Evolutionary conservation across 2,888 invertebrate genomes (phyloP).

Genomic region (Hyposoter didymator): DNA sequence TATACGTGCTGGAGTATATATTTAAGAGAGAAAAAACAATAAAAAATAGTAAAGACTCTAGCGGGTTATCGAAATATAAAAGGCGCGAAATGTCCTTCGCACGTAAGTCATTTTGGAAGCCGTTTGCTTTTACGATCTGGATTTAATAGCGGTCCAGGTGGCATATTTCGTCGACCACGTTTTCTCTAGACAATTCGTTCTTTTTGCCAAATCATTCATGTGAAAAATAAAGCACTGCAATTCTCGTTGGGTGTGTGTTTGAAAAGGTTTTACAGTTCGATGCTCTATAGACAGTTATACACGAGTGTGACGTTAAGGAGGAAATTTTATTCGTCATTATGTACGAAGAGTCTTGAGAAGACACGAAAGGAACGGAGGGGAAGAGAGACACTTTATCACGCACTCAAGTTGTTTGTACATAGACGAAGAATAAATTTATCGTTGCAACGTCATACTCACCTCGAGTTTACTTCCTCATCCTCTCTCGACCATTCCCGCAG

Average conservation of each 20-base stretch:
- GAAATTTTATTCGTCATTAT: conserved; percentile 59
- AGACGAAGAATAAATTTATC: conserved; percentile 63
- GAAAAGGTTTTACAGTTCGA: conserved; percentile 22
- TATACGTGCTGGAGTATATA: conserved; percentile 14
- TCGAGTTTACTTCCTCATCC: conserved; percentile 56
- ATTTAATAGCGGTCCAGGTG: conserved; percentile 13
- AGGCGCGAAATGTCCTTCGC: conserved; percentile 23
- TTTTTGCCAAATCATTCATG: conserved; percentile 15
- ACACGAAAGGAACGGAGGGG: conserved; percentile 9
- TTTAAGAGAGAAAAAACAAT: conserved; percentile 21
- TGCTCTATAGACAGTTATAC: conserved; percentile 51
- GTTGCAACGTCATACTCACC: conserved; percentile 58
- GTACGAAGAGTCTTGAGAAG: conserved; percentile 8
- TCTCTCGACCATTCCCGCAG: conserved; percentile 36
- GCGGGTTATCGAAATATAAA: conserved; percentile 34
- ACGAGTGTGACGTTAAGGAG: conserved; percentile 52
- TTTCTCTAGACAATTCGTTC: not conserved
- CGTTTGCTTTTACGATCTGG: not conserved
- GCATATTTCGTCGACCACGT: conserved; percentile 1
- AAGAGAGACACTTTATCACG: conserved; percentile 58
- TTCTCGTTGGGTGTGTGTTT: not conserved
- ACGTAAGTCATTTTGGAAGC: conserved; percentile 8
- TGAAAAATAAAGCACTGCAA: conserved; percentile 11
- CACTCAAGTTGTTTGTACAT: conserved; percentile 63
- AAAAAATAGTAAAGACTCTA: conserved; percentile 28